Conservation (phyloP, 2,113 vertebrate genomes). For the Cynopterus brachyotis region DNA sequence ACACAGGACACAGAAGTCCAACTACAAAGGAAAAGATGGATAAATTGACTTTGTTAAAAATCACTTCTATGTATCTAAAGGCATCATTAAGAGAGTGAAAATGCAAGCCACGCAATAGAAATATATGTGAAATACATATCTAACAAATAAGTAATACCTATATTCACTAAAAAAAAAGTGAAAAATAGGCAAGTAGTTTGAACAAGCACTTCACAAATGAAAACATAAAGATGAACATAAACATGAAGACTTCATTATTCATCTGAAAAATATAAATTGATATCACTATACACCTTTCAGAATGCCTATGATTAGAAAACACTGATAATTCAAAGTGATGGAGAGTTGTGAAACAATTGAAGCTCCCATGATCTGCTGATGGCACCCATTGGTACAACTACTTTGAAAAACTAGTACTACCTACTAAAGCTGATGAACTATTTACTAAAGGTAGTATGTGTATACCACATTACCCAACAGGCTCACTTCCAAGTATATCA, state of each 20-base stretch:
- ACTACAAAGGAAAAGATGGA: background rate
- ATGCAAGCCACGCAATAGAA: background rate
- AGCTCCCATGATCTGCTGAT: background rate
- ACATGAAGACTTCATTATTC: background rate
- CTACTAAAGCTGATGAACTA: background rate
- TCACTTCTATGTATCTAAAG: background rate
- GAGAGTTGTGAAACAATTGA: background rate
- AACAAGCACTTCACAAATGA: background rate
- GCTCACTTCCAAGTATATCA: background rate
- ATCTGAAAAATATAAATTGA: background rate
- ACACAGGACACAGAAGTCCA: background rate
- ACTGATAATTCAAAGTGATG: background rate
- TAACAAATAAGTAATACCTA: background rate
- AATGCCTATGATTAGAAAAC: background rate
- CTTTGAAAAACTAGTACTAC: background rate
- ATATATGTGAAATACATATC: background rate
- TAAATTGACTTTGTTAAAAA: constrained; percentile 7
- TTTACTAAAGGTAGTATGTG: no score
- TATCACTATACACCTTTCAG: background rate
- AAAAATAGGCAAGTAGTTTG: constrained; percentile 16
- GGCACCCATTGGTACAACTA: background rate
- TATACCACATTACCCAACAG: background rate
- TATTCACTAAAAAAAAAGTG: background rate
- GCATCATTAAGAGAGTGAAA: background rate
- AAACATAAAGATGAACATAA: background rate